Conservation (phyloP, 2,797 vertebrate genomes). For the Podarcis siculus region DNA sequence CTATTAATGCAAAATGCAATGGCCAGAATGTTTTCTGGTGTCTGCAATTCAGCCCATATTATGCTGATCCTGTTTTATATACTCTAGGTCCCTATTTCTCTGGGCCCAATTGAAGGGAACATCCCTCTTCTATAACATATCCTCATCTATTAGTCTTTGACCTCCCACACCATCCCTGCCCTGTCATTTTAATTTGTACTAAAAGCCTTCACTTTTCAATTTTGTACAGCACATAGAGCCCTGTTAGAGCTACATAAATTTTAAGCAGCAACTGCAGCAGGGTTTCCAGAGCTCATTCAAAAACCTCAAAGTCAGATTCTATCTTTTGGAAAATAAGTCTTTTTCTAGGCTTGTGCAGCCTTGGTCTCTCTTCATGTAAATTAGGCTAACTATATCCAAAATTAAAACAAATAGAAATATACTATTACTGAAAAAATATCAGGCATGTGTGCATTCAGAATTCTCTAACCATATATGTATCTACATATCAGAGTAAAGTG, state of each 20-base stretch:
- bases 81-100: no score
- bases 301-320: not conserved
- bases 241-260: not conserved
- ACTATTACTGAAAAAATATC: slow-evolving; percentile 41
- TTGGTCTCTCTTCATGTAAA: not conserved
- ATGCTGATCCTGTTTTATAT: no score
- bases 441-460: slow-evolving; percentile 25
- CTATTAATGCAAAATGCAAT: no score
- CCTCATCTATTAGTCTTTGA: not conserved
- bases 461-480: slow-evolving; percentile 32
- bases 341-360: not conserved
- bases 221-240: not conserved
- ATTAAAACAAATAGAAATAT: slow-evolving; percentile 45
- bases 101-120: no score
- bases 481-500: slow-evolving; percentile 39
- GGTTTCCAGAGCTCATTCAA: not conserved
- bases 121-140: not conserved
- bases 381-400: not conserved
- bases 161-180: not conserved
- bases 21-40: no score
- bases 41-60: no score
- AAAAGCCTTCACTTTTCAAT: not conserved
- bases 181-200: not conserved
- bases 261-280: not conserved
- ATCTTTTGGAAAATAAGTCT: not conserved